Base-by-base conservation (phyloP, 2,888 invertebrate genomes). In the Lepidocyrtoides sp. region DNA sequence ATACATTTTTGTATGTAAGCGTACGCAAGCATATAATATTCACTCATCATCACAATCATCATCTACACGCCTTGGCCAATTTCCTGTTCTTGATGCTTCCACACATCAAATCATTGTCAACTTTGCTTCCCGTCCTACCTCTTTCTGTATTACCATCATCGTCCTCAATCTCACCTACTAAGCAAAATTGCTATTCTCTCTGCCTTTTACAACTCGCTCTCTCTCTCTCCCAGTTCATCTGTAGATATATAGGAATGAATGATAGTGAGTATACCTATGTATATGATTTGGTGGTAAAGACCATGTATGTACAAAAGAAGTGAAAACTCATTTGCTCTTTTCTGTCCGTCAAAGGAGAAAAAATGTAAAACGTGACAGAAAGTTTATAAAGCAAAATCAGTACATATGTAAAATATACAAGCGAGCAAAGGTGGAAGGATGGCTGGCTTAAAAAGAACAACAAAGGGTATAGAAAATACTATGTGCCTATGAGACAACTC, bases 21-120 rank as follows among this genome's bases (percentile, higher is more conserved):
- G 17, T 23, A 48, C 48, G 23, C 57, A 57, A 23, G 10, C 41
- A 41, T n/a, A 12, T 7, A 32, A 26, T 23, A 32, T 57, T 17
- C 66, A 66, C 48, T 66, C 63, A 41, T 81, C 32, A 48, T 66
- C 29, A 63, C 69, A 57, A 57, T 23, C 32, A 48, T 36, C 32
- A n/a, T n/a, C 23, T 36, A 36, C 66, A 87, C 75, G 79, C 17
- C 44, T 54, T 72, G 17, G 81, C 69, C 88, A 81, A 88, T 88
- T 88, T 88, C 88, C 88, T 81, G 88, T 88, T 82, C 72, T 14
- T 79, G 87, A 86, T 86, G 86, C 51, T 66, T 26, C 57, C 66
- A 23, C 41, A 36, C 75, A 60, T 51, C 88, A 51, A 75, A 23
- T 87, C 79, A 84, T 69, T 75, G 29, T 32, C 60, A 32, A 51